phyloP scores from a whole-genome alignment of 1,140 invertebrate genomes.

The Neodiprion lecontei region DNA sequence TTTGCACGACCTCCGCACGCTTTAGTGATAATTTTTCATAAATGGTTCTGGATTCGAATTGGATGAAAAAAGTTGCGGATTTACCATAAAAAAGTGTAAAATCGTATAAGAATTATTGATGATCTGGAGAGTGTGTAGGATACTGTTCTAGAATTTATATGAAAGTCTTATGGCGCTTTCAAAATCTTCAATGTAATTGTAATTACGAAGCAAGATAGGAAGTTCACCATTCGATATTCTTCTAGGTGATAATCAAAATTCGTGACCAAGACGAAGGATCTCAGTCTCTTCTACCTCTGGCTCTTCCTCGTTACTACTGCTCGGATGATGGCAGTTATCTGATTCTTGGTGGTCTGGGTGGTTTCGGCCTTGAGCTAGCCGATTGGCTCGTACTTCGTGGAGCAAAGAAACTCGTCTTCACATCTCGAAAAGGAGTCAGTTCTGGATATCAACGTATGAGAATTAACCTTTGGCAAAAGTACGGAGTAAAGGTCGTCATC shows the following conservation, averaged over 20 bases:
- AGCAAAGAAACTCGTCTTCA: slow-evolving; percentile 65
- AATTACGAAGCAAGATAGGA: too few species aligned
- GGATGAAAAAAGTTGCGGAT: too few species aligned
- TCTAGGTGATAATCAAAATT: slow-evolving; percentile 73
- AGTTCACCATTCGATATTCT: slow-evolving; percentile 14
- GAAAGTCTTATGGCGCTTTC: too few species aligned
- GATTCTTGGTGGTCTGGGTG: slow-evolving; percentile 71
- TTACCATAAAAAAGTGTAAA: too few species aligned
- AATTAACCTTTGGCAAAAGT: slow-evolving; percentile 68
- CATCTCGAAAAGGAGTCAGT: slow-evolving; percentile 66
- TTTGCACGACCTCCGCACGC: too few species aligned
- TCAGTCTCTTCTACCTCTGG: not conserved
- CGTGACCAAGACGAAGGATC: slow-evolving; percentile 55
- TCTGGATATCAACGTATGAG: slow-evolving; percentile 68
- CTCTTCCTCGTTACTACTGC: slow-evolving; percentile 53
- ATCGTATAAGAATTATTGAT: too few species aligned
- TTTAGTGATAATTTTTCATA: too few species aligned
- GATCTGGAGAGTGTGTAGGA: too few species aligned
- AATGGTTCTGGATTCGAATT: too few species aligned
- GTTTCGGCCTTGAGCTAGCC: slow-evolving; percentile 70
- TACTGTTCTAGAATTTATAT: too few species aligned
- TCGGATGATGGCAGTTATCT: slow-evolving; percentile 60
- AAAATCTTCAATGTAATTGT: too few species aligned
- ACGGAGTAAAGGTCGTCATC: slow-evolving; percentile 69
- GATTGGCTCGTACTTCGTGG: slow-evolving; percentile 70